These are phyloP conservation scores for Lanistes nyassanus DNA, from an alignment of 1,140 invertebrate species.

Conservation along the genomic window DNA sequence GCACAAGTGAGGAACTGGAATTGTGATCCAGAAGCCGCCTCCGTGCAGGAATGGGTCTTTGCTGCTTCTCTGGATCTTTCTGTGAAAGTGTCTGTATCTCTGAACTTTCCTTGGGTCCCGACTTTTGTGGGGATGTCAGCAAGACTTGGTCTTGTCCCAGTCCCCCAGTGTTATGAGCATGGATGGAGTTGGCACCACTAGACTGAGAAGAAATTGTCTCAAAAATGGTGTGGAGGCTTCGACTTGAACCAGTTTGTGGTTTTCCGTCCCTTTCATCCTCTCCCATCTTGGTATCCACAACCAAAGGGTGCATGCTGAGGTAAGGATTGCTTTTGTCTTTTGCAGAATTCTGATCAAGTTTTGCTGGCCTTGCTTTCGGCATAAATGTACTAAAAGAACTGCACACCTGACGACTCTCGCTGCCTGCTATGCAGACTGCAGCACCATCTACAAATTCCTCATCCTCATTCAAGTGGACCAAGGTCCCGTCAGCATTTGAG, in stretches of 20 bases:
- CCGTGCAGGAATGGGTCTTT: slow-evolving; percentile 10
- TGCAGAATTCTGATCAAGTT: not conserved
- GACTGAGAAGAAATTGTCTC: slow-evolving; percentile 13
- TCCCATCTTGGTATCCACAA: slow-evolving; percentile 23
- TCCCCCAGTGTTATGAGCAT: not conserved
- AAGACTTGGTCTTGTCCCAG: slow-evolving; percentile 8
- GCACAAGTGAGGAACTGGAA: not conserved
- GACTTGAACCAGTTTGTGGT: no score
- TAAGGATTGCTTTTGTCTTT: slow-evolving; percentile 34
- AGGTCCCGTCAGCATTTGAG: slow-evolving; percentile 19
- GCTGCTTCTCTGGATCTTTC: not conserved
- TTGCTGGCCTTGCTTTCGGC: no score
- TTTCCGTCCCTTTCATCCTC: not conserved
- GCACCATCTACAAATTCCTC: not conserved
- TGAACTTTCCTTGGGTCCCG: slow-evolving; percentile 18
- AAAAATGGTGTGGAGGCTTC: not conserved
- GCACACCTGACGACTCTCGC: no score
- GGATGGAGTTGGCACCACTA: slow-evolving; percentile 5
- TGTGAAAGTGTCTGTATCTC: not conserved
- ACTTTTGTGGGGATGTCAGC: slow-evolving; percentile 28
- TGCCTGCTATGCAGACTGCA: no score
- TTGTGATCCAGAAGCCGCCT: not conserved
- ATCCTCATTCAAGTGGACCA: slow-evolving; percentile 12
- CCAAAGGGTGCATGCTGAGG: slow-evolving; percentile 37
- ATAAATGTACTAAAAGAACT: no score